Conservation (phyloP, 2,888 invertebrate species). For the Synanthedon myopaeformis region DNA sequence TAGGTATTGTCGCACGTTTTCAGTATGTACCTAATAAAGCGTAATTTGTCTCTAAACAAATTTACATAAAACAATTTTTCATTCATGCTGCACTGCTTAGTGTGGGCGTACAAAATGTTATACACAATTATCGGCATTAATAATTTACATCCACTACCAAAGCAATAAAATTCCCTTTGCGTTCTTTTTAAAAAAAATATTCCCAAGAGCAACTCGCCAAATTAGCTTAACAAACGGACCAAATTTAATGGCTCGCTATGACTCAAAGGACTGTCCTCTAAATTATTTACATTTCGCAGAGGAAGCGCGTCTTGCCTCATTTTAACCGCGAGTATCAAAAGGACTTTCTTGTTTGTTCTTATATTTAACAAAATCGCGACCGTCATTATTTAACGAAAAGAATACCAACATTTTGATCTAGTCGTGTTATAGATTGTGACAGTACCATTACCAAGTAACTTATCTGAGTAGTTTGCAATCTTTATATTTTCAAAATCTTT, state of each 20-base stretch:
- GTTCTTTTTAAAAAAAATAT: constrained; percentile 18
- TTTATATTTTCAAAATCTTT: no score
- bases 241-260: constrained; percentile 42
- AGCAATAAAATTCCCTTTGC: not conserved
- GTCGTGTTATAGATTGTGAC: no score
- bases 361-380: not conserved
- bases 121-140: not conserved
- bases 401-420: no score
- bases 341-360: not conserved
- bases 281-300: constrained; percentile 51
- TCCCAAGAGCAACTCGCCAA: constrained; percentile 43
- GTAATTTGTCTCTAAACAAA: no score
- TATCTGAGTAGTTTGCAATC: no score
- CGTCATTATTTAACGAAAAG: not conserved
- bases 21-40: no score
- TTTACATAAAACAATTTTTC: no score
- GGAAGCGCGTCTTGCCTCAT: constrained; percentile 29
- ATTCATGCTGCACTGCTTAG: no score
- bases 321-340: constrained; percentile 19
- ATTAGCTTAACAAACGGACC: constrained; percentile 51
- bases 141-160: not conserved
- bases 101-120: no score
- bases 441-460: no score
- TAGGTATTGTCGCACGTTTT: no score
- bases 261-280: constrained; percentile 36